Conservation (phyloP, 2,797 vertebrate genomes). For the Ciconia nigra region DNA sequence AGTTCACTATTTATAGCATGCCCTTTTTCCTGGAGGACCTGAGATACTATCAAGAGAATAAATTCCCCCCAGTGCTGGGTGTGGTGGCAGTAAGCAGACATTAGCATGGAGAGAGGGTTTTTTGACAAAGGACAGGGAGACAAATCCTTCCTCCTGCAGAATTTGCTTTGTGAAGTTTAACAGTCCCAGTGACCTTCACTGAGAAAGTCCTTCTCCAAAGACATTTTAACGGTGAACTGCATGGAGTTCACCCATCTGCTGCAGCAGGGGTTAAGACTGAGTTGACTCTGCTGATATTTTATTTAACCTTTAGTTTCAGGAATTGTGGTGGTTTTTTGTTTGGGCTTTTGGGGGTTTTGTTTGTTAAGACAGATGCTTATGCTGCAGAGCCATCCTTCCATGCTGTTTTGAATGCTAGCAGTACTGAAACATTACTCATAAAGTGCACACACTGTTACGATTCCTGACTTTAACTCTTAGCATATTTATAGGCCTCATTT, state of each 20-base stretch:
- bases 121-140: neutral
- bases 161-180: neutral
- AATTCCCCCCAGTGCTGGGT: neutral
- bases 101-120: neutral
- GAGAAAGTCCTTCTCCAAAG: neutral
- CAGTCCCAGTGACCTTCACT: neutral
- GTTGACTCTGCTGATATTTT: neutral
- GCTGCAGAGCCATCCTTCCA: neutral
- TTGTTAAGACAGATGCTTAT: neutral
- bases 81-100: neutral
- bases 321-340: neutral
- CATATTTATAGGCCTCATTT: slow-evolving; percentile 69
- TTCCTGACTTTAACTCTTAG: slow-evolving; percentile 49
- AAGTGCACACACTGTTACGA: neutral
- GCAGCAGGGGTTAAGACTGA: neutral
- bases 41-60: neutral
- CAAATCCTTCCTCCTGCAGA: neutral
- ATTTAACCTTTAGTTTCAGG: neutral
- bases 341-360: neutral
- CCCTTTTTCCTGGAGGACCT: neutral
- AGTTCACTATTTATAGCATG: neutral
- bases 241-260: neutral
- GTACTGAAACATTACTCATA: neutral
- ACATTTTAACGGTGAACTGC: neutral
- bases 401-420: neutral